Percentiles rank a stretch among this genome's conserved stretches.
Evolutionary conservation across 2,888 invertebrate species (phyloP).

Genomic region (Diarsia rubi): DNA sequence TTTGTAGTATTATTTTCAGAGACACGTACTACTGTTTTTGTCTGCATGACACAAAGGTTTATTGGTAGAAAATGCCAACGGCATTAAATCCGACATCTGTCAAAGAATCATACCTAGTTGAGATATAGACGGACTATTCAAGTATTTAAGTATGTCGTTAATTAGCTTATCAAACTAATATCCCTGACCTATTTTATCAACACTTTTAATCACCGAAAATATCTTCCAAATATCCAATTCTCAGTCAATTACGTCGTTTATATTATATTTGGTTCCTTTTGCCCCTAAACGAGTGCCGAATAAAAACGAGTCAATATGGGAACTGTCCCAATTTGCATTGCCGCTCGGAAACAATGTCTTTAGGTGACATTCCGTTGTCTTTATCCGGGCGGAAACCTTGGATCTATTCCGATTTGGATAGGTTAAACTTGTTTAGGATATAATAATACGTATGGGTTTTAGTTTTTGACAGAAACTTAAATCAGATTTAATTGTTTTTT

Average conservation of each 20-base stretch:
- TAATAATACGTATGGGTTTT: not conserved
- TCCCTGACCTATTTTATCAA: not conserved
- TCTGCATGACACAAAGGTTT: no score
- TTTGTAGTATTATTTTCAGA: no score
- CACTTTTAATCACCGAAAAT: slow-evolving; percentile 7
- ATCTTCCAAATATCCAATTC: not conserved
- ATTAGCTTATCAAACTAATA: not conserved
- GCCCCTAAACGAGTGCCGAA: slow-evolving; percentile 21
- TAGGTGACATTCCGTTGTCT: slow-evolving; percentile 39
- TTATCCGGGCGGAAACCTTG: slow-evolving; percentile 28
- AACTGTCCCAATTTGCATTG: slow-evolving; percentile 50
- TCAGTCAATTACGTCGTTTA: slow-evolving; percentile 34
- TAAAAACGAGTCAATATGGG: slow-evolving; percentile 53
- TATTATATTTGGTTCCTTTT: slow-evolving; percentile 28
- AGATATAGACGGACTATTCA: not conserved
- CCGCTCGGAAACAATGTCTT: slow-evolving; percentile 51
- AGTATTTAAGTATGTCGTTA: not conserved
- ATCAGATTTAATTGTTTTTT: no score
- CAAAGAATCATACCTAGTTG: not conserved
- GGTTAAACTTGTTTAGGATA: slow-evolving; percentile 2
- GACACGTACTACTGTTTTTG: no score
- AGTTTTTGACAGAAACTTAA: not conserved
- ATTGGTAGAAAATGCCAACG: no score
- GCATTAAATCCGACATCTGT: not conserved
- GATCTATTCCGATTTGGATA: slow-evolving; percentile 36